Conservation (phyloP, 2,888 invertebrate species). For the Cremastobaeus sp. region DNA sequence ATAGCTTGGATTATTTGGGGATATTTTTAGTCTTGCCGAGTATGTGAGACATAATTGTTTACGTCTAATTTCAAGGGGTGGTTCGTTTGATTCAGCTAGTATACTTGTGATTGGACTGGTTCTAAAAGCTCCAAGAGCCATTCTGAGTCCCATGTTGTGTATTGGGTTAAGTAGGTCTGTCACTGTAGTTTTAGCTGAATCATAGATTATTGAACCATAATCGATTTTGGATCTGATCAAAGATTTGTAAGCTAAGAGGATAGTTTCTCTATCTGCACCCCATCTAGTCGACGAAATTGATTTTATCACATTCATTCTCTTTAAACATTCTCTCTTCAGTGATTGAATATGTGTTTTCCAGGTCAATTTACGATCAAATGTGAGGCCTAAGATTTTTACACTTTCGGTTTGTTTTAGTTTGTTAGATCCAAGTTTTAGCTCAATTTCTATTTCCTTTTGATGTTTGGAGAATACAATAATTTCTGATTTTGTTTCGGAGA, state of each 20-base stretch:
- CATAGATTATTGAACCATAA: conserved; percentile 61
- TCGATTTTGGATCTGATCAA: conserved; percentile 48
- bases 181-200: conserved; percentile 32
- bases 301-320: conserved; percentile 54
- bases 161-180: conserved; percentile 42
- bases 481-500: no score
- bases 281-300: conserved; percentile 33
- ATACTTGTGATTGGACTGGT: conserved; percentile 51
- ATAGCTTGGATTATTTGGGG: neutral
- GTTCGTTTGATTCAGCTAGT: conserved; percentile 41
- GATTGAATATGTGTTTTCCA: conserved; percentile 56
- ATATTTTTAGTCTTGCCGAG: neutral
- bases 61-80: conserved; percentile 22
- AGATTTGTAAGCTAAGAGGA: conserved; percentile 46
- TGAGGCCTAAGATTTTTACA: conserved; percentile 44
- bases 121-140: conserved; percentile 50
- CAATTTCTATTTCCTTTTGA: neutral
- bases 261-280: conserved; percentile 33
- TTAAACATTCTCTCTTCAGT: conserved; percentile 33
- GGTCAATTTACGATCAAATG: conserved; percentile 56
- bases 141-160: conserved; percentile 42
- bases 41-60: neutral
- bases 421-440: conserved; percentile 2
- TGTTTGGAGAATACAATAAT: no score
- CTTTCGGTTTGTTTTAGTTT: neutral